Evolutionary conservation across 2,113 vertebrate genomes (phyloP).

Genomic region (Myiagra hebetior): DNA sequence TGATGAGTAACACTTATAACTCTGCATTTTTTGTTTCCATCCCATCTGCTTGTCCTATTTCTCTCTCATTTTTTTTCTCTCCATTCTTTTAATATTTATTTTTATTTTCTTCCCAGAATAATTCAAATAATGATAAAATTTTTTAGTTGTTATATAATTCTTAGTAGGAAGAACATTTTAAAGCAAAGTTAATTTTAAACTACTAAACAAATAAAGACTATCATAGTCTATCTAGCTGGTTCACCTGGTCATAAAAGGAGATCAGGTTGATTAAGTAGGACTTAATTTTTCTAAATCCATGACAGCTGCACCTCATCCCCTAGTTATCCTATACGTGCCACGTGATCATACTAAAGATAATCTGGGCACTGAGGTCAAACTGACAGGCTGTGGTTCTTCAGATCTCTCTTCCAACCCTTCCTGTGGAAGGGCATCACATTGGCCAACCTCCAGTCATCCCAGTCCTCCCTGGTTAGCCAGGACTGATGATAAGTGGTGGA

Average conservation of each 20-base stretch:
- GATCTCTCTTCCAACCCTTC: not conserved
- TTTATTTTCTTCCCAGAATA: not conserved
- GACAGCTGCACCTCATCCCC: not conserved
- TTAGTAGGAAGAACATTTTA: not conserved
- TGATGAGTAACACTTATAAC: not conserved
- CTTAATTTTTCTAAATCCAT: not conserved
- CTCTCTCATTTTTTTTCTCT: not conserved
- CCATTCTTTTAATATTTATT: not conserved
- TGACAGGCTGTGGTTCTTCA: not conserved
- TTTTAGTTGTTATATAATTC: not conserved
- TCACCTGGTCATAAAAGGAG: not conserved
- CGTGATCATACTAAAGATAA: not conserved
- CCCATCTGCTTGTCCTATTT: not conserved
- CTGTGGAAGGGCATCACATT: not conserved
- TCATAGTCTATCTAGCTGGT: not conserved
- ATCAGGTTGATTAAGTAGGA: not conserved
- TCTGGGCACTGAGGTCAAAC: not conserved
- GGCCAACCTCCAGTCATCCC: accelerated
- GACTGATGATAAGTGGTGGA: not conserved
- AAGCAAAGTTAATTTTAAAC: not conserved
- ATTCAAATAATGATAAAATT: not conserved
- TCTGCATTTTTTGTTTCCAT: not conserved
- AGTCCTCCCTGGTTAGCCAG: not conserved
- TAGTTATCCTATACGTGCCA: not conserved
- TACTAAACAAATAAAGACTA: not conserved